Evolutionary conservation across 2,888 invertebrate genomes (phyloP), one percentile per base, ranked within the genome.

Genomic region (Drosophila nr. perissopoda): DNA sequence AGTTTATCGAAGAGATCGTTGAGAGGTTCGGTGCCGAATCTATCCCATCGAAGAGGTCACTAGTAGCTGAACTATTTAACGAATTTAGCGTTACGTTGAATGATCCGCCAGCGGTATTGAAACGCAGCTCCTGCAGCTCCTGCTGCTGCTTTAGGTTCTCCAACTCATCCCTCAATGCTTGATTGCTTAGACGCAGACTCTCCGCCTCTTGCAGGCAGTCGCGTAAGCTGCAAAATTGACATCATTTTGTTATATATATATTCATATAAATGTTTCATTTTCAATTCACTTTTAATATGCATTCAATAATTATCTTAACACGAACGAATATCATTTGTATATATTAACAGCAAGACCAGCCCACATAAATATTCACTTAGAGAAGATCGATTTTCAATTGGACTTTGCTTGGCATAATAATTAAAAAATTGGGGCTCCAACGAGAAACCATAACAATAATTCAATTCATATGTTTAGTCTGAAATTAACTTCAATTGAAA

Each of bases 201-300:
- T 92, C 91, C 81, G 91, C 92, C 81, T 91, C 91, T 51, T 85
- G 87, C 85, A 92, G 86, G 77, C 92, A 92, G 83, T 91, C 91
- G 66, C 91, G 92, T 57, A 92, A 82, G 74, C 92, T 92, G 66
- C 16, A 73, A 73, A 31, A 1, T 51, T 1, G 2, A 4, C 8
- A 13, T 45, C 0, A 34, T 31, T 21, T n/a, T 29, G 6, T 29
- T 56, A 40, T 29, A 29, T 5, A 11, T n/a, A 16, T 51, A 45
- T 21, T 21, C 4, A 18, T 10, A 21, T 21, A 13, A 16, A 25
- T 25, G 16, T 29, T 18, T 29, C 2, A 27, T 29, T n/a, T n/a
- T 21, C 21, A 45, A 49, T 29, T 49, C 18, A 27, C 18, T 18
- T 29, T n/a, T 18, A 6, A 5, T 3, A 29, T 51, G 8, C 33